phyloP scores from a whole-genome alignment of 1,140 invertebrate genomes.

The Brachionus rotundiformis region DNA sequence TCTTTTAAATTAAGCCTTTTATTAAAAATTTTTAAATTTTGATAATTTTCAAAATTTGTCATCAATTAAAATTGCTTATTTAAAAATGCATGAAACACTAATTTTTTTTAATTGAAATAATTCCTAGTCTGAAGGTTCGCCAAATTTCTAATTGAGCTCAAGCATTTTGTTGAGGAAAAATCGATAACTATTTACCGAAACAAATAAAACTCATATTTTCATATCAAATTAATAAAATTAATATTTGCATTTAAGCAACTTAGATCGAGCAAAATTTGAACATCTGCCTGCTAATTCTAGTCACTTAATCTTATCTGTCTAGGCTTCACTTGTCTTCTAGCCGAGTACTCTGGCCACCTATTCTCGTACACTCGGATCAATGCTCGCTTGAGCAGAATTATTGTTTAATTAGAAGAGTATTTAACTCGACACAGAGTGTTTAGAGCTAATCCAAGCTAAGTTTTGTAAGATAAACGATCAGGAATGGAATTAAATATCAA shows the following conservation, averaged over 20 bases:
- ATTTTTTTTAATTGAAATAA: neutral
- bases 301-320: neutral
- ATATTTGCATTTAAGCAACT: neutral
- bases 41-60: neutral
- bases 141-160: neutral
- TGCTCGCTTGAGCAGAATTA: neutral
- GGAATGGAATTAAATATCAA: conserved; percentile 3
- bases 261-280: neutral
- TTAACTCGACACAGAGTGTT: neutral
- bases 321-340: neutral
- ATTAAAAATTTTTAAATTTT: neutral
- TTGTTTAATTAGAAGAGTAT: neutral
- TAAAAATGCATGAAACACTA: neutral
- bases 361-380: neutral
- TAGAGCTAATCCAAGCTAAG: neutral
- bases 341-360: neutral
- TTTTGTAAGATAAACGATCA: neutral
- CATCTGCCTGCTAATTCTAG: conserved; percentile 4
- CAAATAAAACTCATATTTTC: neutral
- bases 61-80: no score
- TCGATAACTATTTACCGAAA: neutral
- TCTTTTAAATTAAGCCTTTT: neutral
- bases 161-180: neutral
- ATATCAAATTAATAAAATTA: neutral
- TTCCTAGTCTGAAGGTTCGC: neutral